Percentiles rank a stretch among this genome's conserved stretches.
Evolutionary conservation across 2,888 invertebrate species (phyloP).

Genomic region (Orthosia incerta): DNA sequence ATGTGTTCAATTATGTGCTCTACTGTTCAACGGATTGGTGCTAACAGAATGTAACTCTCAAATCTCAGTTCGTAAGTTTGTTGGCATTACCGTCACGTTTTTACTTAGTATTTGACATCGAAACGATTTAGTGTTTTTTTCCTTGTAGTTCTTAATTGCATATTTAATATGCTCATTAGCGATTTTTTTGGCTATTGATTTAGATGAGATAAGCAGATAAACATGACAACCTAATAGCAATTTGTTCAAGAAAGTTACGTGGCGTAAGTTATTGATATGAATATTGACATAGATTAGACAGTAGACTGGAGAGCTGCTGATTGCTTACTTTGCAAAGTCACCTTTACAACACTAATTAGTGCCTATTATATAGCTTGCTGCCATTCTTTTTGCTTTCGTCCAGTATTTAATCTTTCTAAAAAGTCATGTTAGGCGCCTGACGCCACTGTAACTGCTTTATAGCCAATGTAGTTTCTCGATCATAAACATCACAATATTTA

Average conservation of each 20-base stretch:
- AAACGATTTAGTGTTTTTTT: slow-evolving; percentile 46
- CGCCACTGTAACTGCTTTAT: not conserved
- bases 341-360: not conserved
- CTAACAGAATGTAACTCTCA: slow-evolving; percentile 35
- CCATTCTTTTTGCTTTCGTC: not conserved
- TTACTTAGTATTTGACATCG: slow-evolving; percentile 47
- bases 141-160: slow-evolving; percentile 51
- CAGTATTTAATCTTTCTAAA: not conserved
- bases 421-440: not conserved
- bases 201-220: slow-evolving; percentile 40
- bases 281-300: slow-evolving; percentile 13
- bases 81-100: slow-evolving; percentile 49
- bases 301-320: not conserved
- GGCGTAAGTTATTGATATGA: slow-evolving; percentile 10
- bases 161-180: slow-evolving; percentile 57
- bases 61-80: slow-evolving; percentile 12
- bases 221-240: slow-evolving; percentile 28
- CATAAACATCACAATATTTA: slow-evolving; percentile 15
- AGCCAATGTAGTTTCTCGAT: not conserved
- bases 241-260: slow-evolving; percentile 47
- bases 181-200: slow-evolving; percentile 41
- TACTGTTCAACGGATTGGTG: slow-evolving; percentile 58
- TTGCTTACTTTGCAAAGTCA: not conserved
- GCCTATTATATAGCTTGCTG: not conserved
- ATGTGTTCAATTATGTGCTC: slow-evolving; percentile 64